These are phyloP conservation scores for Pitta sordida DNA, from an alignment of 2,113 vertebrate species.

Conservation along the genomic window DNA sequence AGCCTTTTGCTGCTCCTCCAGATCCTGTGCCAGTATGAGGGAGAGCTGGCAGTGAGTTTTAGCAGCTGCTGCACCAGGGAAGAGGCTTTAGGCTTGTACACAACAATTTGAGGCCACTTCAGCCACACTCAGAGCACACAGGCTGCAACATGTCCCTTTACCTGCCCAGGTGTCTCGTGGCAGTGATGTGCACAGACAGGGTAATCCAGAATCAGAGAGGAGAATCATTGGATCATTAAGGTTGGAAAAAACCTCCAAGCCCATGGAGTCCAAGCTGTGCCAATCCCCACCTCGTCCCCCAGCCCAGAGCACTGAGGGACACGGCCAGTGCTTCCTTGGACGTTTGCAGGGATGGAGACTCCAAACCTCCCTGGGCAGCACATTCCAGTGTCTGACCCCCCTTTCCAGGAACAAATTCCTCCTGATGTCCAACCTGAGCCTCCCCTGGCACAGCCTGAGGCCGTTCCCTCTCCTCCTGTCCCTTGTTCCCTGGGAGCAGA, in stretches of 20 bases:
- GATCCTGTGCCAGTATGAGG: not conserved
- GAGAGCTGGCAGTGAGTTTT: not conserved
- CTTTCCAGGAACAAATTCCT: not conserved
- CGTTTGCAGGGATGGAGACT: not conserved
- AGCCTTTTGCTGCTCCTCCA: not conserved
- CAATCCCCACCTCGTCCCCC: not conserved
- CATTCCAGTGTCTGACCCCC: not conserved
- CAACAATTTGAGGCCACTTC: not conserved
- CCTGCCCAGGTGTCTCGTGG: not conserved
- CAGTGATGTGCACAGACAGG: not conserved
- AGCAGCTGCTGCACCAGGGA: not conserved
- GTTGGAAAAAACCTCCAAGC: not conserved
- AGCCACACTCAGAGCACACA: not conserved
- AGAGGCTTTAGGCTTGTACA: not conserved
- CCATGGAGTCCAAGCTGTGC: not conserved
- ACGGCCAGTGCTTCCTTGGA: not conserved
- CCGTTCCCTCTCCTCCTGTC: not conserved
- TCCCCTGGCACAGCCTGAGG: not conserved
- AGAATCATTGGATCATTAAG: not conserved
- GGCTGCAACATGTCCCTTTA: not conserved
- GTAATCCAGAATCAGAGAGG: not conserved
- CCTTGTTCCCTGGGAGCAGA: not conserved
- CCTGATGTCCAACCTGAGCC: not conserved
- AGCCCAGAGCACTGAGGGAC: not conserved
- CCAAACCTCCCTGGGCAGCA: not conserved